phyloP scores from a whole-genome alignment of 2,888 invertebrate species.

The Pimpla rufipes region DNA sequence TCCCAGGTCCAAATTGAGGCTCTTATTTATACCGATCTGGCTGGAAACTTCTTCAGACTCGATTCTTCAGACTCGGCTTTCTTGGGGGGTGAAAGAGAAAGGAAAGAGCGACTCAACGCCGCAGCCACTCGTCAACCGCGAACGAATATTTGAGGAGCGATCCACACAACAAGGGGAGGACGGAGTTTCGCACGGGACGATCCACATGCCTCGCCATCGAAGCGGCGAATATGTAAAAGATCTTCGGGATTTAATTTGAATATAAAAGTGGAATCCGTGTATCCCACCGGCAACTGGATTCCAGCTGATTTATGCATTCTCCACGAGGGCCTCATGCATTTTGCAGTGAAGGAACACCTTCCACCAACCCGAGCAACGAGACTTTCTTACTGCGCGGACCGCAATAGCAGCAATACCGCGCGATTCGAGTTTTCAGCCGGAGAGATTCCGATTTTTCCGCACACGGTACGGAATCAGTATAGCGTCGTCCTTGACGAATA shows the following conservation, averaged over 20 bases:
- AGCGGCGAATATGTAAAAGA: conserved; percentile 67
- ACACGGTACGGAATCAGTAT: conserved; percentile 1
- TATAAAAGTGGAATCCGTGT: conserved; percentile 68
- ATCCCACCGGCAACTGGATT: conserved; percentile 63
- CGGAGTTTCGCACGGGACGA: conserved; percentile 26
- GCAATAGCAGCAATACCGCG: conserved; percentile 54
- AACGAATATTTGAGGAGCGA: conserved; percentile 57
- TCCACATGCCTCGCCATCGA: conserved; percentile 59
- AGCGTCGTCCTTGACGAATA: conserved; percentile 21
- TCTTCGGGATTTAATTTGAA: conserved; percentile 68
- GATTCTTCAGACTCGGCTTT: conserved; percentile 24
- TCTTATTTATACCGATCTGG: background rate
- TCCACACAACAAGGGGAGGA: conserved; percentile 14
- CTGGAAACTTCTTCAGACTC: conserved; percentile 11
- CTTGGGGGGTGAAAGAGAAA: background rate
- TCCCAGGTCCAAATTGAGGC: background rate
- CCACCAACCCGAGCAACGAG: conserved; percentile 37
- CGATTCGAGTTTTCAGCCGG: conserved; percentile 37
- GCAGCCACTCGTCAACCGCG: conserved; percentile 36
- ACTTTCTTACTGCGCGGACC: conserved; percentile 23
- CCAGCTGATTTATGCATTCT: conserved; percentile 67
- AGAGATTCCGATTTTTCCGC: conserved; percentile 51
- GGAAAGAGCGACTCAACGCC: conserved; percentile 8
- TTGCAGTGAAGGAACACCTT: conserved; percentile 60
- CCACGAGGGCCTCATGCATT: conserved; percentile 65